phyloP scores from a whole-genome alignment of 2,113 vertebrate genomes.

The Notarius lentiginosus region DNA sequence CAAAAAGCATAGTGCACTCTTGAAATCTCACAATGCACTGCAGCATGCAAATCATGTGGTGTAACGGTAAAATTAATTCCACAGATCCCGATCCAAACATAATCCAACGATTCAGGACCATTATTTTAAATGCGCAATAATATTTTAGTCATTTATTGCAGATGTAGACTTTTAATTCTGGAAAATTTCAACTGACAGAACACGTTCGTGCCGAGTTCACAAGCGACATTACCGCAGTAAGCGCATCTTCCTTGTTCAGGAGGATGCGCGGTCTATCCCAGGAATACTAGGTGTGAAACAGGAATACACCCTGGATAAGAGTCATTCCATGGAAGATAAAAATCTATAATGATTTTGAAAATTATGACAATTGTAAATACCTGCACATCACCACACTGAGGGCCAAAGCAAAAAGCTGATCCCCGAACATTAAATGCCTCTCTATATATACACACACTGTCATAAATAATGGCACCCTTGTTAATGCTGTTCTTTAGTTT shows the following conservation, averaged over 20 bases:
- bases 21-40: conserved; percentile 2
- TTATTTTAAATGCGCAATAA: not conserved
- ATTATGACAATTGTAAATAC: not conserved
- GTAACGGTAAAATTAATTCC: not conserved
- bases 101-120: not conserved
- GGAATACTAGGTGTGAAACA: not conserved
- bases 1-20: not conserved
- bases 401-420: not conserved
- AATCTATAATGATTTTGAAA: not conserved
- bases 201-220: not conserved
- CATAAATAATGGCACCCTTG: not conserved
- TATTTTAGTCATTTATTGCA: not conserved
- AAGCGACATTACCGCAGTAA: not conserved
- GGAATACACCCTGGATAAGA: not conserved
- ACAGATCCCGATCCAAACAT: not conserved
- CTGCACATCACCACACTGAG: too few species aligned
- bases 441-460: not conserved
- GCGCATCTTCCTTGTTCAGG: not conserved
- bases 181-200: not conserved
- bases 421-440: not conserved
- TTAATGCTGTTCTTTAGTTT: not conserved
- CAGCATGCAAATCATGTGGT: not conserved
- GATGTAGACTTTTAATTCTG: not conserved
- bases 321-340: not conserved
- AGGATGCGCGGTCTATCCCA: not conserved